Conservation (phyloP, 2,888 invertebrate species). For the Drosophila acutilabella region DNA sequence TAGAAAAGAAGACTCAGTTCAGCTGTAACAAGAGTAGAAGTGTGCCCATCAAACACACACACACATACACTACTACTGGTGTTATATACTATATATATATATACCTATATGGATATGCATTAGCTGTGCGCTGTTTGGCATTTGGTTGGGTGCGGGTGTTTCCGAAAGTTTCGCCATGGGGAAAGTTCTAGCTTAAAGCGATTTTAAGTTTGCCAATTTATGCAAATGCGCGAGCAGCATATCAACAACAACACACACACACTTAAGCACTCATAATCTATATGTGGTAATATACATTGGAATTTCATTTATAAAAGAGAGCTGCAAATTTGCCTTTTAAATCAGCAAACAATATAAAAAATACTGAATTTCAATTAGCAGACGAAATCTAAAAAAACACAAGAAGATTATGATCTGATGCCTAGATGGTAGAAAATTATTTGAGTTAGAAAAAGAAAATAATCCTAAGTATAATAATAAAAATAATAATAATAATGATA, state of each 20-base stretch:
- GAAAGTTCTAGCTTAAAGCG: slow-evolving; percentile 62
- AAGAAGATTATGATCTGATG: background rate
- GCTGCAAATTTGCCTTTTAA: slow-evolving; percentile 14
- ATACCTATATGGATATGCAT: slow-evolving; percentile 42
- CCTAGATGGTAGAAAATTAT: too few species aligned
- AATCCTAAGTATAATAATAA: too few species aligned
- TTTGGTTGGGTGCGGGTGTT: slow-evolving; percentile 62
- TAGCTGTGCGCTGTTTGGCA: slow-evolving; percentile 69
- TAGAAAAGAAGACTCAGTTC: slow-evolving; percentile 28
- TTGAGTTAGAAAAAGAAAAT: too few species aligned
- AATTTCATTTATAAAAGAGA: slow-evolving; percentile 22
- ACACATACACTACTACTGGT: slow-evolving; percentile 12
- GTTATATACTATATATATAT: background rate
- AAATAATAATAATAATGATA: too few species aligned
- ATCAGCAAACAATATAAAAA: slow-evolving; percentile 9
- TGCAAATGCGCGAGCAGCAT: slow-evolving; percentile 53
- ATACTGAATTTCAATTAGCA: slow-evolving; percentile 13
- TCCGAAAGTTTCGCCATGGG: slow-evolving; percentile 55
- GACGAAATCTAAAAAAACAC: background rate
- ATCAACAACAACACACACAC: slow-evolving; percentile 5
- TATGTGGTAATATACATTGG: slow-evolving; percentile 21
- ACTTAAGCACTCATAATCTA: background rate
- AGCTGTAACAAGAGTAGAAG: slow-evolving; percentile 57
- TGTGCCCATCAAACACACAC: slow-evolving; percentile 25
- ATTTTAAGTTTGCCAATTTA: slow-evolving; percentile 50